Percentiles rank a stretch among this genome's conserved stretches.
phyloP scores from a whole-genome alignment of 2,113 vertebrate genomes.

The Petaurus breviceps region DNA sequence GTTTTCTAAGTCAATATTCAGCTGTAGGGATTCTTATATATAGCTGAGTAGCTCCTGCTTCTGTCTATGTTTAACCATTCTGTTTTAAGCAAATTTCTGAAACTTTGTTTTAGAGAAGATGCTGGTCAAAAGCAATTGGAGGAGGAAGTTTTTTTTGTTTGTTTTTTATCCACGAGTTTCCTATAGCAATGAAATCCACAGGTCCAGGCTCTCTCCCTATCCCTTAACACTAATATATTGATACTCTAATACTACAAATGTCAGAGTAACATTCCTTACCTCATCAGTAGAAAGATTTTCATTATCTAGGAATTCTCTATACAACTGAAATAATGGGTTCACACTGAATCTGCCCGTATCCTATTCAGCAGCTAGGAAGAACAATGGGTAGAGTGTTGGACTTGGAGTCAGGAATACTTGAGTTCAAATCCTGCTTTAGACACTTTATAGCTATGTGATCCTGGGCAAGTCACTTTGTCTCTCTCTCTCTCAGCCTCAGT shows the following conservation, averaged over 20 bases:
- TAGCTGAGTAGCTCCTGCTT: not conserved
- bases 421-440: not conserved
- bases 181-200: not conserved
- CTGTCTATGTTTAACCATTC: too few species aligned
- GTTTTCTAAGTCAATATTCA: not conserved
- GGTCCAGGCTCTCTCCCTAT: not conserved
- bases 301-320: not conserved
- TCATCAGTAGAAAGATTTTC: not conserved
- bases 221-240: not conserved
- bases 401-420: not conserved
- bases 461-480: not conserved
- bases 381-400: not conserved
- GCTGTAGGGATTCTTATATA: too few species aligned
- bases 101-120: not conserved
- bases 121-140: not conserved
- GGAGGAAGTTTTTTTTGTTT: not conserved
- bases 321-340: not conserved
- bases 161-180: not conserved
- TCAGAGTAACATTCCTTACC: not conserved
- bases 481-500: not conserved
- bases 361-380: not conserved
- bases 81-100: not conserved
- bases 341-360: not conserved
- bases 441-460: not conserved
- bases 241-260: not conserved